Base-by-base conservation (phyloP, 2,113 vertebrate genomes). In the Neolamprologus tretocephalus region DNA sequence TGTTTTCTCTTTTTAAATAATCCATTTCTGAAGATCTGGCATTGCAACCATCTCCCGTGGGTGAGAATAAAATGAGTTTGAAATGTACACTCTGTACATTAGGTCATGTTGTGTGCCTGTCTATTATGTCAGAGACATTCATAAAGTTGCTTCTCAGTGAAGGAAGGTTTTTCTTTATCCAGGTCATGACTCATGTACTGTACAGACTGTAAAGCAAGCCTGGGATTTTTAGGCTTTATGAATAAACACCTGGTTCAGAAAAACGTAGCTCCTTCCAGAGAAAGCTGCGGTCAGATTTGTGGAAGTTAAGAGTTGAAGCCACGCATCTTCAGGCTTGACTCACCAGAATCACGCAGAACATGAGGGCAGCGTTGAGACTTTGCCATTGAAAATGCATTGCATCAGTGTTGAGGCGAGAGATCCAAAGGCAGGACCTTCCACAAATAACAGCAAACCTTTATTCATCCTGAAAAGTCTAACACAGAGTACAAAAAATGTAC, bases 381-480 rank as follows among this genome's bases (percentile, higher is more conserved):
- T 0, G 42, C 26, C 26, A 12, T 73, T 75, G 9, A 0, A 26
- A 47, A 47, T 28, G 68, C 23, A 5, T 17, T 11, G 0, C 42
- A 47, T 47, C 68, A 28, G 40, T 28, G 26, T 17, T 47, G 71
- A 12, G 42, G 23, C 0, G 4, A 75, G 37, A 9, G 5, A 42
- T 13, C 66, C 21, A 10, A 75, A 28, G 23, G 40, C 40, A 75
- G 68, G 14, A 47, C 23, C 23, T 75, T 75, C 68, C 14, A 26
- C 9, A 47, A 75, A 47, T 45, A 28, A 73, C 23, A 73, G 40
- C 21, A 73, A 47, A 45, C 12, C 37, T 9, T 71, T 71, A 71
- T 71, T 75, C 40, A 75, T 45, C 0, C 8, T 2, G 14, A 75
- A 47, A 75, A 17, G 37, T 71, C 37, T 42, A 71, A 73, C 21